Base-by-base conservation (phyloP, 2,113 vertebrate genomes). In the Arvicanthis niloticus region DNA sequence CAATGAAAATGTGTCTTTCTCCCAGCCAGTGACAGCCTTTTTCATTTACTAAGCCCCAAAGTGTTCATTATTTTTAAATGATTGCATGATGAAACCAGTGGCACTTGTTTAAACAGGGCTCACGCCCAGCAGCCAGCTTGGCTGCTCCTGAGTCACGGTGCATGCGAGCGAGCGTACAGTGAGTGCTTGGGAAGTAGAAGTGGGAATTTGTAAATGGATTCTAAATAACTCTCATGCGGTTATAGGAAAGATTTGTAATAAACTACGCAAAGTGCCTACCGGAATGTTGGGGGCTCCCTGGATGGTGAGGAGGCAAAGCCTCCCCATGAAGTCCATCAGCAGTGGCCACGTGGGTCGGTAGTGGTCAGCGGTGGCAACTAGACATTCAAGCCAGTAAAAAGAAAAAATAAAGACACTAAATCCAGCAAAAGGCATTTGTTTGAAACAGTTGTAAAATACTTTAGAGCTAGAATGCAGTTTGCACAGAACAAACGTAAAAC, bases 21-120 rank as follows among this genome's bases (percentile, higher is more conserved):
- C 87, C 60, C 53, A 87, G 53, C 81, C 75, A 62, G 65, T 89
- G 42, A 75, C 65, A 85, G 72, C 58, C 68, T 70, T 89, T 93
- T 92, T 80, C 56, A 84, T 53, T 89, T 65, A 85, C 88, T 80
- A 89, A 94, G 80, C 78, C 91, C 31, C 89, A 31, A 6, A 53
- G 31, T 81, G 53, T 95, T 97, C 62, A 15, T 96, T 95, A 67
- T 86, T 94, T 81, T 89, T 34, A 91, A 93, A 91, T 87, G 76
- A 68, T 84, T 56, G 21, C 62, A 8, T 76, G 91, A 67, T 76
- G 81, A 90, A 95, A 90, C 56, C n/a, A 58, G 58, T 84, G 26
- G 24, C 10, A 75, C 88, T 97, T 85, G 67, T 89, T 94, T 94
- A 68, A 96, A 94, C 37, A 85, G 85, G 76, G 65, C 22, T 0